Evolutionary conservation across 2,888 invertebrate genomes (phyloP).

Genomic region (Troglohyphantes excavatus): DNA sequence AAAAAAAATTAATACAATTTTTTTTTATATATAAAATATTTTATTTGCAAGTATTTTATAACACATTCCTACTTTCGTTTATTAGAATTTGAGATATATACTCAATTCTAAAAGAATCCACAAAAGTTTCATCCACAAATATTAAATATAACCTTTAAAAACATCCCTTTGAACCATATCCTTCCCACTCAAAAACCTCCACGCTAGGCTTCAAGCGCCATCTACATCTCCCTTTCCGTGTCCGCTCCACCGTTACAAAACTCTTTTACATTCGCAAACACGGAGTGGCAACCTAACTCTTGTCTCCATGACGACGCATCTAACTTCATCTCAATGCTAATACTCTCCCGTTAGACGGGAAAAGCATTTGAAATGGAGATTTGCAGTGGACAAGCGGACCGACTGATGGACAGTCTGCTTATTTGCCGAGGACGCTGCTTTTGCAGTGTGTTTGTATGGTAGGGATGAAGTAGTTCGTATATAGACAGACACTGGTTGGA

Average conservation of each 20-base stretch:
- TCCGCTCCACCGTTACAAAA: neutral
- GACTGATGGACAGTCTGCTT: slow-evolving; percentile 6
- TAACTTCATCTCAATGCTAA: slow-evolving; percentile 70
- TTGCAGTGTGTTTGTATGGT: neutral
- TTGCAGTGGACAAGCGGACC: slow-evolving; percentile 17
- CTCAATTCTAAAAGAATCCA: too few species aligned
- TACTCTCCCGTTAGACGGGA: slow-evolving; percentile 5
- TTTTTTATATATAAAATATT: too few species aligned
- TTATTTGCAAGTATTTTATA: too few species aligned
- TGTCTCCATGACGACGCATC: slow-evolving; percentile 49
- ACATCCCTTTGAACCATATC: too few species aligned
- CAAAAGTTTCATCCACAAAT: too few species aligned
- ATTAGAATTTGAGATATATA: too few species aligned
- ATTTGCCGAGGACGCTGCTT: neutral
- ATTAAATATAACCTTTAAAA: too few species aligned
- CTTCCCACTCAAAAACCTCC: too few species aligned
- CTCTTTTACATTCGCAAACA: slow-evolving; percentile 63
- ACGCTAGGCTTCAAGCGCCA: too few species aligned
- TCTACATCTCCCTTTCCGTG: neutral
- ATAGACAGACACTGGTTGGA: neutral
- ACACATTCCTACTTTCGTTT: too few species aligned
- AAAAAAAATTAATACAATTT: too few species aligned
- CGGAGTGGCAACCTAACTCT: slow-evolving; percentile 47
- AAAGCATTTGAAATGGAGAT: slow-evolving; percentile 64
- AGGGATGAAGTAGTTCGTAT: neutral